Percentiles rank a stretch among this genome's conserved stretches.
phyloP scores from a whole-genome alignment of 2,797 vertebrate genomes.

The Tadarida brasiliensis region DNA sequence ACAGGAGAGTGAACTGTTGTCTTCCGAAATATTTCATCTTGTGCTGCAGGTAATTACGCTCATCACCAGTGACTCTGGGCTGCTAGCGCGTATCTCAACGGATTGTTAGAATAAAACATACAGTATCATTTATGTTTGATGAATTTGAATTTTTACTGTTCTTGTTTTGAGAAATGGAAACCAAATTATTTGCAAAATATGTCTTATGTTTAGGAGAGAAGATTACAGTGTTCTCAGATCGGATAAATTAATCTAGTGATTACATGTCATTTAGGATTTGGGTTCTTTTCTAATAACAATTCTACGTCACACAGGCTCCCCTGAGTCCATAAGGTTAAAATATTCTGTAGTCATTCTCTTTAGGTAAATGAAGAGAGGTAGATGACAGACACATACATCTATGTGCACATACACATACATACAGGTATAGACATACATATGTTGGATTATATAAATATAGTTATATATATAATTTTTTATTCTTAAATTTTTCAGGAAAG shows the following conservation, averaged over 20 bases:
- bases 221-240: slow-evolving; percentile 43
- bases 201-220: slow-evolving; percentile 41
- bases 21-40: slow-evolving; percentile 36
- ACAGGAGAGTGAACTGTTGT: not conserved
- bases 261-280: slow-evolving; percentile 56
- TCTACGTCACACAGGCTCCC: not conserved
- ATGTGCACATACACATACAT: not conserved
- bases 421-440: not conserved
- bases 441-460: not conserved
- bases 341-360: slow-evolving; percentile 20
- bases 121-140: slow-evolving; percentile 33
- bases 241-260: slow-evolving; percentile 52
- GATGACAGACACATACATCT: not conserved
- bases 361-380: not conserved
- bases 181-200: slow-evolving; percentile 66
- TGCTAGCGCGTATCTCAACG: not conserved
- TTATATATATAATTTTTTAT: not conserved
- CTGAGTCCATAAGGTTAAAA: slow-evolving; percentile 27
- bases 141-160: slow-evolving; percentile 10
- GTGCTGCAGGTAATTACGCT: not conserved
- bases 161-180: slow-evolving; percentile 60
- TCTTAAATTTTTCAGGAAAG: slow-evolving; percentile 50
- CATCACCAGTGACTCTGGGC: not conserved
- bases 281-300: slow-evolving; percentile 53
- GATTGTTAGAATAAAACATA: slow-evolving; percentile 13